Percentiles rank a stretch among this genome's conserved stretches.
Conservation (phyloP, 2,797 vertebrate genomes). For the Gallinago stenura region DNA sequence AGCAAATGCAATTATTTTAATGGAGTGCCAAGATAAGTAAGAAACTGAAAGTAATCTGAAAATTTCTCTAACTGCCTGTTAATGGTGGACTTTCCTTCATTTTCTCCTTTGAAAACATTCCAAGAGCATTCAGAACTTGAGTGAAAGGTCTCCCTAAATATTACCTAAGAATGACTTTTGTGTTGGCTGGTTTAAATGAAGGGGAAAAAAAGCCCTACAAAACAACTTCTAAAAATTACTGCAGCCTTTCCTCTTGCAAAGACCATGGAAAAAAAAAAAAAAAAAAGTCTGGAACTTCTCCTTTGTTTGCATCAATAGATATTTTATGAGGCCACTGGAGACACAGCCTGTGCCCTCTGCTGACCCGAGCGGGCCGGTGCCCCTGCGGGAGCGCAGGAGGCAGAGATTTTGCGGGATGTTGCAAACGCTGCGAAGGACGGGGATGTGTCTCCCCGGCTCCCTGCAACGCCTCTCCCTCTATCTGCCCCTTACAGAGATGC, state of each 20-base stretch:
- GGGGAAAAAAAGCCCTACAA: not conserved
- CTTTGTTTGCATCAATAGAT: not conserved
- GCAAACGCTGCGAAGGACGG: not conserved
- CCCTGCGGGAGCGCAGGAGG: not conserved
- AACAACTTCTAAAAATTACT: not conserved
- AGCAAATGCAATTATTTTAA: slow-evolving; percentile 69
- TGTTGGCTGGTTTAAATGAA: not conserved
- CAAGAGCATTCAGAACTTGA: slow-evolving; percentile 50
- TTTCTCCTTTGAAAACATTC: slow-evolving; percentile 64
- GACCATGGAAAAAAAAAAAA: not conserved
- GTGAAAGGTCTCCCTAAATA: slow-evolving; percentile 66
- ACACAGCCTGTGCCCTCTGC: not conserved
- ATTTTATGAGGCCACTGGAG: not conserved
- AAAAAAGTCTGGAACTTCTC: not conserved
- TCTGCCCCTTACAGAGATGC: not conserved
- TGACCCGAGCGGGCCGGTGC: not conserved
- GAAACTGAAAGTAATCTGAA: slow-evolving; percentile 76
- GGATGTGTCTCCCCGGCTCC: not conserved
- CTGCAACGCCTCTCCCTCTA: not conserved
- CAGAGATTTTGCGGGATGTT: not conserved
- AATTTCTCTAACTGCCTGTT: slow-evolving; percentile 71
- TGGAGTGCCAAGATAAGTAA: slow-evolving; percentile 75
- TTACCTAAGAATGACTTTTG: slow-evolving; percentile 31
- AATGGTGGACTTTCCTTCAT: slow-evolving; percentile 69
- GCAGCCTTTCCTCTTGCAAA: slow-evolving; percentile 10